phyloP scores from a whole-genome alignment of 2,113 vertebrate species.

The Saguinus midas region DNA sequence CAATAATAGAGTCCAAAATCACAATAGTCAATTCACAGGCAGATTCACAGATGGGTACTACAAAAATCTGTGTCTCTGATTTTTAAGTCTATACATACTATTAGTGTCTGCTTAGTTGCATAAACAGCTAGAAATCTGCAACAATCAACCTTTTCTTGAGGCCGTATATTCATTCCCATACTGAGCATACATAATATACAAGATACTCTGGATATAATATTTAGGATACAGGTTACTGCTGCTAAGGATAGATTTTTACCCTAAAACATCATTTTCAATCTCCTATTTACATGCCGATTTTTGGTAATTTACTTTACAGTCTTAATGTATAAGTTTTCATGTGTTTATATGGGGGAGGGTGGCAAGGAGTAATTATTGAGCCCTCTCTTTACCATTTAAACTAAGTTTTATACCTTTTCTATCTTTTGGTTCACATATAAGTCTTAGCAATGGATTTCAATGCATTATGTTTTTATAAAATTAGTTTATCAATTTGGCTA shows the following conservation, averaged over 20 bases:
- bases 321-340: not conserved
- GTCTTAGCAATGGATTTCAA: not conserved
- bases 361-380: not conserved
- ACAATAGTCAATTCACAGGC: not conserved
- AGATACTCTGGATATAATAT: not conserved
- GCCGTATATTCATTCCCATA: not conserved
- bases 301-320: not conserved
- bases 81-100: not conserved
- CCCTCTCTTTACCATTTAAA: not conserved
- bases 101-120: not conserved
- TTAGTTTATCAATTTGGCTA: not conserved
- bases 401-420: not conserved
- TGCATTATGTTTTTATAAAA: slow-evolving; percentile 15
- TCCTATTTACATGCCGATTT: not conserved
- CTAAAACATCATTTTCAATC: not conserved
- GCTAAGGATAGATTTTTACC: not conserved
- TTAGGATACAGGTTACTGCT: not conserved
- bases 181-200: not conserved
- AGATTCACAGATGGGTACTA: not conserved
- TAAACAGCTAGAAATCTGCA: not conserved
- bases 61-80: not conserved
- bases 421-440: not conserved
- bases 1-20: not conserved
- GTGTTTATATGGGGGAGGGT: fast-evolving
- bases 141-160: not conserved